These are phyloP conservation scores for Acyrthosiphon pisum DNA, from an alignment of 1,140 invertebrate species.

Conservation along the genomic window DNA sequence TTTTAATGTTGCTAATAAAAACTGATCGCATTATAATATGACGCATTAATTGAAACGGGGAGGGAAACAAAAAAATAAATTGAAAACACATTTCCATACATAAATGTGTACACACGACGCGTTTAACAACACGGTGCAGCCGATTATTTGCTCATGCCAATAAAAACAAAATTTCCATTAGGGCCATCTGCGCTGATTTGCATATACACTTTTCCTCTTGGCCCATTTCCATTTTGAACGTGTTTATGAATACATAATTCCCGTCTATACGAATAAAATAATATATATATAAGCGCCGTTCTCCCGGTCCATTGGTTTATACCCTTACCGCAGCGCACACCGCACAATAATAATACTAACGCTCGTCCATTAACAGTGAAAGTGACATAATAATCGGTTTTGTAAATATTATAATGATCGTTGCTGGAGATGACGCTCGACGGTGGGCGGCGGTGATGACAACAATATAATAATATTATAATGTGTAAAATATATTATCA, in stretches of 20 bases:
- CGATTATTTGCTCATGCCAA: background rate
- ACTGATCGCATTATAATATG: background rate
- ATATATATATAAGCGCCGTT: background rate
- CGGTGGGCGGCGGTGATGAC: background rate
- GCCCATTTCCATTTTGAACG: constrained; percentile 34
- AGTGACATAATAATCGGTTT: constrained; percentile 16
- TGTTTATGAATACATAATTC: constrained; percentile 39
- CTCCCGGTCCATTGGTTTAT: background rate
- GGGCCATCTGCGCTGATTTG: background rate
- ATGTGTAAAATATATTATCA: background rate
- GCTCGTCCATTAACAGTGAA: background rate
- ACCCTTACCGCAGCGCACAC: background rate
- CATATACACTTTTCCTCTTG: background rate
- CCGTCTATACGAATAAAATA: background rate
- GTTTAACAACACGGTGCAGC: background rate
- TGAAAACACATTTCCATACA: background rate
- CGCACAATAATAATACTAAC: background rate
- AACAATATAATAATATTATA: background rate
- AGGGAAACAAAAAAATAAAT: background rate
- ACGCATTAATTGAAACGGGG: background rate
- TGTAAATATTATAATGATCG: background rate
- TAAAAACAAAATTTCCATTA: constrained; percentile 39
- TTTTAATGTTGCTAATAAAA: background rate
- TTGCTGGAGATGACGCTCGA: background rate
- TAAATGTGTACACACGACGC: background rate